Base-by-base conservation (phyloP, 2,113 vertebrate species). In the Hemibates koningsi region DNA sequence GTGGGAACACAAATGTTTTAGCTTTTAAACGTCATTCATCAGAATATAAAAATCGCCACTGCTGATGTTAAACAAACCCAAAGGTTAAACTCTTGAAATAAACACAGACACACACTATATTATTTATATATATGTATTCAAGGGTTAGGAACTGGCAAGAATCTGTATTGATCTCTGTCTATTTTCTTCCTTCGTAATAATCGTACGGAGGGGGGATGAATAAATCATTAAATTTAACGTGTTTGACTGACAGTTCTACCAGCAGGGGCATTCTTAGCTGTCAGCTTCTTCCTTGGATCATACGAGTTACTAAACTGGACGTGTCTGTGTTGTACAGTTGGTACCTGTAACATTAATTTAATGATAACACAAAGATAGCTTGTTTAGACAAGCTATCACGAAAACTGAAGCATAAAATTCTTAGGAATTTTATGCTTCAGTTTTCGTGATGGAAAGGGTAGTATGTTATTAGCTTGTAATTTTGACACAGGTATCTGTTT, bases 301-400 rank as follows among this genome's bases (percentile, higher is more conserved):
- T 41, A 68, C 3, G 7, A 68, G 19, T 43, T 66, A 38, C 17
- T 66, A 66, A n/a, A 38, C 61, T 38, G 61, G 61, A 38, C 2
- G 19, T 66, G 19, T 21, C 61, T 38, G 61, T 21, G 19, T 66
- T 66, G 10, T 38, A 66, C 61, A 13, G 61, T 21, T 66, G 19
- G 61, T 38, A 66, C 10, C 61, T 71, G 36, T 24, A 71, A 71
- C 12, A 43, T 43, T 68, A 43, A 71, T 43, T 71, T 71, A 24
- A 71, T 71, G 0, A 43, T 24, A 8, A 21, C 19, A 14, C n/a
- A 41, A 68, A 41, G 3, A 68, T 71, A 24, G 66, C 36, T 43
- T 16, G 12, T 57, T 0, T 57, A 57, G 0, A 57, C 14, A 32
- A 6, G 57, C 57, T 61, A 52, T 52, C 17, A 52, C 4, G 5